phyloP scores from a whole-genome alignment of 2,888 invertebrate species.

The Leptura quadrifasciata region DNA sequence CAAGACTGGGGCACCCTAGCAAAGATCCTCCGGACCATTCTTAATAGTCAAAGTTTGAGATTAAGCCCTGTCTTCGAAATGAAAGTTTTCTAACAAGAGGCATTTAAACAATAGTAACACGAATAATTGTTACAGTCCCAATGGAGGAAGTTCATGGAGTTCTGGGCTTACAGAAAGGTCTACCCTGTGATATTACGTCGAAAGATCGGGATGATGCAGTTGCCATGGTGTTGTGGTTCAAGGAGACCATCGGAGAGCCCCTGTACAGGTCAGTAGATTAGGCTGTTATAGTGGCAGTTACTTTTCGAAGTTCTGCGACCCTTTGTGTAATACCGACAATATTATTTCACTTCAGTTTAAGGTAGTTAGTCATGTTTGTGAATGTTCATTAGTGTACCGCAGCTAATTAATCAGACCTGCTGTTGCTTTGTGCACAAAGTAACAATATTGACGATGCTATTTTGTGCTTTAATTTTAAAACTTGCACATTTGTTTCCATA shows the following conservation, averaged over 20 bases:
- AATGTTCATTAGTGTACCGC: not conserved
- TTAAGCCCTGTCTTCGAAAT: constrained; percentile 58
- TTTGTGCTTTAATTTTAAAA: too few species aligned
- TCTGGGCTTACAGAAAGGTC: constrained; percentile 85
- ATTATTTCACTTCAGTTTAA: constrained; percentile 11
- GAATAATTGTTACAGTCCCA: constrained; percentile 80
- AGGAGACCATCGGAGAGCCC: constrained; percentile 88
- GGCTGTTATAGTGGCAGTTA: not conserved
- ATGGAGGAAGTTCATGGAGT: constrained; percentile 89
- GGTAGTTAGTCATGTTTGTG: not conserved
- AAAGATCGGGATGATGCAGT: constrained; percentile 87
- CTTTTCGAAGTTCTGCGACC: constrained; percentile 4
- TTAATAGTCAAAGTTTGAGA: constrained; percentile 64
- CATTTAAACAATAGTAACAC: constrained; percentile 66
- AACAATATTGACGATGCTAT: not conserved
- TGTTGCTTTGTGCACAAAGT: not conserved
- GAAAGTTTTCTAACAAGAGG: constrained; percentile 65
- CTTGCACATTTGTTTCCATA: too few species aligned
- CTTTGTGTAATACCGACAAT: constrained; percentile 12
- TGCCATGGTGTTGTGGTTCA: constrained; percentile 93
- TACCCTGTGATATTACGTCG: constrained; percentile 91
- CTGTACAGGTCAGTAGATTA: constrained; percentile 83
- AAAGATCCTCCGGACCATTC: constrained; percentile 45
- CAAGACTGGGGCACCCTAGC: constrained; percentile 2
- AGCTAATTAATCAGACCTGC: not conserved